Evolutionary conservation across 2,888 invertebrate species (phyloP), one percentile per base, ranked within the genome.

Genomic region (Emesis furor): DNA sequence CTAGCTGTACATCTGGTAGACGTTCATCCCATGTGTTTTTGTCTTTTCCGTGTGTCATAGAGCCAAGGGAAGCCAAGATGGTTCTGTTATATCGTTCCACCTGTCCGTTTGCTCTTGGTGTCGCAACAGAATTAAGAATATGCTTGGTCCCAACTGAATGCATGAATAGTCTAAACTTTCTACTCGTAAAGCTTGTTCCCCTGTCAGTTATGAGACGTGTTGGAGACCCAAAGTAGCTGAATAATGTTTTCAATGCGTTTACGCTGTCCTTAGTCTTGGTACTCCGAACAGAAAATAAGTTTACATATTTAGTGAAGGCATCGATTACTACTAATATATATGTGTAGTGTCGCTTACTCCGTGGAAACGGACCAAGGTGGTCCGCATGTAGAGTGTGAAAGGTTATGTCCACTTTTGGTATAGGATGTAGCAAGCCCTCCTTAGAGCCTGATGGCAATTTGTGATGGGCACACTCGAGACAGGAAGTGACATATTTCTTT

Each of bases 201-300:
- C 76, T 37, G 69, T 90, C 90, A 4, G 88, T 88, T n/a, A 88
- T 87, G 0, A 89, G 75, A 8, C 88, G 77, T 1, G 79, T 71
- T 0, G 86, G 85, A 1, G 69, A 42, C 0, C 86, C 87, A 76
- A 87, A 89, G n/a, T 69, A 67, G 32, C 69, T 59, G 59, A 79
- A 69, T 30, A 59, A 42, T 6, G 68, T 32, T 17, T 42, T 69
- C 6, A 74, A 39, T 0, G 30, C 68, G 12, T 75, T 71, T 8
- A 79, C 46, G 37, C 55, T 62, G 12, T 42, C 37, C 3, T 17
- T 37, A n/a, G 65, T 42, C 65, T 79, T 76, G 1, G 74, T 74
- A 24, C 24, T 74, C 17, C 59, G 51, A 14, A 79, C 74, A 3
- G 79, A 5, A 1, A 8, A 14, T 62, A 74, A 2, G n/a, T 1